phyloP scores from a whole-genome alignment of 2,113 vertebrate species.

The Ailurus styani region DNA sequence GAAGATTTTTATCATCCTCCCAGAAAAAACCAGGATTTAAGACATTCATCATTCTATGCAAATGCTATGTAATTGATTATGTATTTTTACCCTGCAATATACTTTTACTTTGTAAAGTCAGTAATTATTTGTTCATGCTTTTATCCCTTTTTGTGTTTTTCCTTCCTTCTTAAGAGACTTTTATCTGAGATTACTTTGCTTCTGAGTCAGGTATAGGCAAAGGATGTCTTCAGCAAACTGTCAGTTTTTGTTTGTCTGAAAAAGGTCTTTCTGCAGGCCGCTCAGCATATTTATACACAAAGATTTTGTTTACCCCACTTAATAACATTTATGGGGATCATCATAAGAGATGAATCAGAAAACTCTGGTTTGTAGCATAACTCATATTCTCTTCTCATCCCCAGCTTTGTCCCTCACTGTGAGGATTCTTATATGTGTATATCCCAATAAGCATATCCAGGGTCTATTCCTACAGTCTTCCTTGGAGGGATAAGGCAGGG shows the following conservation, averaged over 20 bases:
- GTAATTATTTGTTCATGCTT: neutral
- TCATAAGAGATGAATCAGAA: neutral
- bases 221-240: neutral
- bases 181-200: neutral
- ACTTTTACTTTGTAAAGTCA: neutral
- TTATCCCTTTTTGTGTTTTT: neutral
- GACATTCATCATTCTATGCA: neutral
- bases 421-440: accelerated
- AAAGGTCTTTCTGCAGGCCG: neutral
- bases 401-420: neutral
- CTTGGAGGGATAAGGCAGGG: neutral
- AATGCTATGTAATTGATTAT: neutral
- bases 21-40: neutral
- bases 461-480: neutral
- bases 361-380: too few species aligned
- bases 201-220: neutral
- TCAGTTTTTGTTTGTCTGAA: neutral
- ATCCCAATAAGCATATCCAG: too few species aligned
- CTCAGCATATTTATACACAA: neutral
- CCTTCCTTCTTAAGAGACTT: neutral
- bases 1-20: neutral
- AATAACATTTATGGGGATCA: neutral
- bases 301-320: neutral
- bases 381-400: neutral
- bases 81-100: neutral